These are phyloP conservation scores for Heterohyrax brucei DNA, from an alignment of 2,797 vertebrate genomes.

Conservation along the genomic window DNA sequence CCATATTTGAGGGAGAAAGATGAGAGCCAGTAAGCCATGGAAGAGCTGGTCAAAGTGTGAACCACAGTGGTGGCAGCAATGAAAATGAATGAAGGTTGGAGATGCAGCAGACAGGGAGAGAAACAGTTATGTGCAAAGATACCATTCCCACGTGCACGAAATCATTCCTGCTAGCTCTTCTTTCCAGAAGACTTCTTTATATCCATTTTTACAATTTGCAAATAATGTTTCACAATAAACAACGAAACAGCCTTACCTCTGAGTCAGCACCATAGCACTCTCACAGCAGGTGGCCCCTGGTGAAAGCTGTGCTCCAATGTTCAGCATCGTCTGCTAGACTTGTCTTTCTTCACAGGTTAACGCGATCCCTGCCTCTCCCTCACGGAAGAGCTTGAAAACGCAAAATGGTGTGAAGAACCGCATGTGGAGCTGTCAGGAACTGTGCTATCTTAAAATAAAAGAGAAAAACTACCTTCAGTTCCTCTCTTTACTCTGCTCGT, in stretches of 20 bases:
- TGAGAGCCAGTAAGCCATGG: not conserved
- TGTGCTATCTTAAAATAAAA: not conserved
- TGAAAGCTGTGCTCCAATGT: not conserved
- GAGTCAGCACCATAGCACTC: accelerated
- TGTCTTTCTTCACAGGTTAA: not conserved
- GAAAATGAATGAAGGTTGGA: not conserved
- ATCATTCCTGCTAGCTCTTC: not conserved
- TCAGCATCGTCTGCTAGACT: not conserved
- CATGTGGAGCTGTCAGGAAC: not conserved
- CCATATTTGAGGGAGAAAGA: not conserved
- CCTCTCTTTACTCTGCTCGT: not conserved
- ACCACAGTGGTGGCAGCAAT: not conserved
- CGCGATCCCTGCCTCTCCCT: not conserved
- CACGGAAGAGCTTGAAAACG: not conserved
- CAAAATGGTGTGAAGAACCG: not conserved
- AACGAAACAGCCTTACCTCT: not conserved
- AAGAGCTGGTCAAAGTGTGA: not conserved
- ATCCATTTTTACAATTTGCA: slow-evolving; percentile 26
- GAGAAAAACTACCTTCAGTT: not conserved
- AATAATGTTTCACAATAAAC: slow-evolving; percentile 30
- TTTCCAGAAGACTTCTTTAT: slow-evolving; percentile 27
- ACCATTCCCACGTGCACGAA: not conserved
- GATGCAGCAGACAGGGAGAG: not conserved
- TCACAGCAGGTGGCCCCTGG: accelerated
- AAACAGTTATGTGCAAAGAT: not conserved